Evolutionary conservation across 2,797 vertebrate genomes (phyloP), one percentile per base, ranked within the genome.

Genomic region (Melanotaenia parkinsoni): DNA sequence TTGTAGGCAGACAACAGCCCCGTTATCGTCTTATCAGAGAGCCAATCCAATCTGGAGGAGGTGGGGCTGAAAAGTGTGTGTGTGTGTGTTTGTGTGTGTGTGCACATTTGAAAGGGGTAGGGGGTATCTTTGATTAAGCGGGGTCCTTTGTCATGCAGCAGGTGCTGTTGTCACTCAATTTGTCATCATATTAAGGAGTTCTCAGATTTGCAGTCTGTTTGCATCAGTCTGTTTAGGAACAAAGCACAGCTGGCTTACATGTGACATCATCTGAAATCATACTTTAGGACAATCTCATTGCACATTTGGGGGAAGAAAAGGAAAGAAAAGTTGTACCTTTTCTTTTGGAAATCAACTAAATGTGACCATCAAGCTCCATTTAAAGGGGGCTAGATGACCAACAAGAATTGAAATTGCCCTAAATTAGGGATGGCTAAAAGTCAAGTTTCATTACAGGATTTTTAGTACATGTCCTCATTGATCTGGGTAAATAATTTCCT

Each of bases 121-220:
- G 57, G 72, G 56, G 64, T 28, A 12, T 14, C 68, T 72, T 54
- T 66, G 58, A 74, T 78, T 66, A 80, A 84, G 86, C 86, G 80
- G 76, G 78, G 60, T 70, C 79, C 84, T 93, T 94, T 93, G 92
- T 94, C 82, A 90, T 91, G 88, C 82, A 83, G 85, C 93, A 94
- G 92, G 90, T 93, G 93, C 83, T 72, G 84, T 89, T 93, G 93
- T 93, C 80, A 57, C 78, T 90, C 89, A 80, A 28, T 88, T 85
- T 79, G 82, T 80, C 66, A 45, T 7, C 30, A 66, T 83, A 75
- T 73, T 81, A 58, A 79, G 83, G 74, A 58, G 67, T 6, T 18
- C 12, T 77, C 70, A 70, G 76, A 35, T 68, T 50, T 59, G 45
- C 38, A 9, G 57, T 54, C 54, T 72, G 81, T 81, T 66, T 76